Evolutionary conservation across 2,888 invertebrate species (phyloP).

Genomic region (Ellobium chinense): DNA sequence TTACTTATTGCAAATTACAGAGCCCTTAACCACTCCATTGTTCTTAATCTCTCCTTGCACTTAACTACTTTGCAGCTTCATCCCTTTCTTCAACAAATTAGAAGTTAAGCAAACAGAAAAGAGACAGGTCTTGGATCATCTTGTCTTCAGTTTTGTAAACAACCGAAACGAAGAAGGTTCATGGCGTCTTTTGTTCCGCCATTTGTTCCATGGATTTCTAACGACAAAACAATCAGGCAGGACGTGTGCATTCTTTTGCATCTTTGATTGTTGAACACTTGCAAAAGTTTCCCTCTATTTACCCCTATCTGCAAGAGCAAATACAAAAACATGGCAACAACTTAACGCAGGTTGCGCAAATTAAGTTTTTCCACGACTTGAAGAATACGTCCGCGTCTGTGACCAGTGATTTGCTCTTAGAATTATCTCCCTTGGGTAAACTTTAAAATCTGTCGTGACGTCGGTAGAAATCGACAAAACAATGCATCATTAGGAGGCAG

Average conservation of each 20-base stretch:
- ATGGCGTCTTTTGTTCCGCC: neutral
- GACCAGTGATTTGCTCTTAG: neutral
- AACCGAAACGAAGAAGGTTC: too few species aligned
- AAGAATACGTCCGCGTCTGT: neutral
- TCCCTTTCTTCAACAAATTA: conserved; percentile 9
- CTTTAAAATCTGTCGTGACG: conserved; percentile 17
- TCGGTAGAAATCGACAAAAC: neutral
- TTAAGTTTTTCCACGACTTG: neutral
- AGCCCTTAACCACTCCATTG: neutral
- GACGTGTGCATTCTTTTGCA: neutral
- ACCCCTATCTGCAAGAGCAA: conserved; percentile 7
- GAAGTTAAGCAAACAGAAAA: conserved; percentile 9
- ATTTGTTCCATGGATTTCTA: conserved; percentile 1
- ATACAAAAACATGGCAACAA: conserved; percentile 17
- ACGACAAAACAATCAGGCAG: neutral
- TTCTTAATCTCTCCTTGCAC: neutral
- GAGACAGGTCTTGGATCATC: neutral
- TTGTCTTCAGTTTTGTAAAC: neutral
- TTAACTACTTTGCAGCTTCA: neutral
- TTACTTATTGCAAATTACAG: too few species aligned
- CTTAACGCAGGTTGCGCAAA: conserved; percentile 10
- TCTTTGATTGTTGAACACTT: neutral
- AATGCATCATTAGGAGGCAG: conserved; percentile 9
- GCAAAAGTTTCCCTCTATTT: conserved; percentile 13
- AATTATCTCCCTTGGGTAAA: conserved; percentile 28